Base-by-base conservation (phyloP, 2,888 invertebrate species). In the Pollenia amentaria region DNA sequence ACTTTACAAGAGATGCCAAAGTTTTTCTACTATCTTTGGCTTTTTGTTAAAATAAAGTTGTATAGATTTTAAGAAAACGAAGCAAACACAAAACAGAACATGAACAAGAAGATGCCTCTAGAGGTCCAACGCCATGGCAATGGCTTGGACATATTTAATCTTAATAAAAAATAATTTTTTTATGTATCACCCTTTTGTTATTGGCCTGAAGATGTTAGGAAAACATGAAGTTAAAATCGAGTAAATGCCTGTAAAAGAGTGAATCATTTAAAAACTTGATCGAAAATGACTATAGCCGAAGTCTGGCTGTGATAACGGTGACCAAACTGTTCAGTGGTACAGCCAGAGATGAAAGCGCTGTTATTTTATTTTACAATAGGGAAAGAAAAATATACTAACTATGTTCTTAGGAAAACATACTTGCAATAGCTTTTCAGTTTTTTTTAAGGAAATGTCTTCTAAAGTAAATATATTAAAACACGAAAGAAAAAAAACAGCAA, bases 261-360 rank as follows among this genome's bases (percentile, higher is more conserved):
- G 79, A 79, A 84, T 84, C 79, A 84, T 84, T 84, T 79, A 38
- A 46, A 75, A 73, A 75, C 53, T 38, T 62, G 40, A 42, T 44
- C 29, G 9, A 65, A 67, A 72, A 57, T 55, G 77, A 60, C 16
- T 72, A 46, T 64, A 9, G 10, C 42, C 29, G 12, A 53, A 40
- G 55, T 55, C 64, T 72, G 21, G 42, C 1, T 60, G 40, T 12
- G n/a, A 62, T 70, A 62, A 21, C 18, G 12, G 29, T 38, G 62
- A 21, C 53, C 14, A 21, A 38, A 38, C 40, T 40, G 48, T 51
- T 64, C 16, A 8, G 40, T 40, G 10, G 40, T 40, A 11, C 0
- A 40, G 40, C 3, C 21, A 38, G 0, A 60, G 60, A 1, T 38
- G 29, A 42, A 21, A 44, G 29, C 29, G 62, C 1, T 51, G 18